Conservation (phyloP, 2,113 vertebrate species). For the Marmota flaviventris region DNA sequence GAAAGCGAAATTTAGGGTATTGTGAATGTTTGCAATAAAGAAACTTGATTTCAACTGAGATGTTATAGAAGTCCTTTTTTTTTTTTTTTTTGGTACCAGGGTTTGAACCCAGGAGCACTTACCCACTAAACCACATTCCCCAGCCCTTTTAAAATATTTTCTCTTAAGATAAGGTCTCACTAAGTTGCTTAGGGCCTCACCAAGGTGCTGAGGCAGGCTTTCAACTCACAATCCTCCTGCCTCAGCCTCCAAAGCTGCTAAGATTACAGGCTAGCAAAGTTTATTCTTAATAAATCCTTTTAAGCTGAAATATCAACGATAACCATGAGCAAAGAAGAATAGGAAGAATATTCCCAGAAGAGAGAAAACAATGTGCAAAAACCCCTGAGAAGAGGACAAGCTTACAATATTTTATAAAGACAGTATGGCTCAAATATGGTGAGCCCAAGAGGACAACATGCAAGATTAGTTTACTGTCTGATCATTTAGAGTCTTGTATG, state of each 20-base stretch:
- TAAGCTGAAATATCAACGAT: constrained; percentile 12
- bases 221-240: too few species aligned
- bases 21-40: constrained; percentile 7
- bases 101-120: too few species aligned
- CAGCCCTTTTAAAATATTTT: too few species aligned
- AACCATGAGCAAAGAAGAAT: constrained; percentile 8
- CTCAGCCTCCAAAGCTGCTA: too few species aligned
- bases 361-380: constrained; percentile 33
- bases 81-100: too few species aligned
- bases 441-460: background rate
- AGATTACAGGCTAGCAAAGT: background rate
- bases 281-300: constrained; percentile 42
- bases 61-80: too few species aligned
- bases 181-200: too few species aligned
- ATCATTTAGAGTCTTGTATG: constrained; percentile 7
- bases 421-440: background rate
- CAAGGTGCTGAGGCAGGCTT: too few species aligned
- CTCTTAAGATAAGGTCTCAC: too few species aligned
- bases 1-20: background rate
- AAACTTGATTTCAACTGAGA: background rate
- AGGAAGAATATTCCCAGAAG: constrained; percentile 48
- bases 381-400: background rate
- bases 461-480: background rate
- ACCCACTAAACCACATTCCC: too few species aligned
- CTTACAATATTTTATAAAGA: constrained; percentile 31